Evolutionary conservation across 2,797 vertebrate genomes (phyloP), one percentile per base, ranked within the genome.

Genomic region (Sphenodon punctatus): DNA sequence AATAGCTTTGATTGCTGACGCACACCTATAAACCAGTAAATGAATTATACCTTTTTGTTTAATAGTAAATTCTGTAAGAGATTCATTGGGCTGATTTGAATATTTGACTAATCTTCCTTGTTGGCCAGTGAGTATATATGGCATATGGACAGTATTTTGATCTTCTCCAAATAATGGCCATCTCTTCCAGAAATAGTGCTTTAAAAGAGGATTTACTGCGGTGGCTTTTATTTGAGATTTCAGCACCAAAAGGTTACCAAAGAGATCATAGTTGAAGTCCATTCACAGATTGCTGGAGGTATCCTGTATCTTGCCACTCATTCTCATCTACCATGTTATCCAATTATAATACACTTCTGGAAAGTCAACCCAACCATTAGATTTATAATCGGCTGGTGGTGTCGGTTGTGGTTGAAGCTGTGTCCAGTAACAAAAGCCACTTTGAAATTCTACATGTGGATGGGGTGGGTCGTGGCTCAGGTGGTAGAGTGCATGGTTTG

Each of bases 1-100:
- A 61, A 43, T 22, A 19, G 51, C 38, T 23, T 75, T 16, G 0
- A 1, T n/a, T 2, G 19, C 2, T 0, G 1, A 14, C 2, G 1
- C 41, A 38, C 3, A 13, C 38, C 0, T 58, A 32, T 51, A 9
- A 3, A 10, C 80, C 38, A 19, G 42, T 32, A 4, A 45, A 38
- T 66, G 34, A 38, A 0, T 10, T 36, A 71, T 38, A 45, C 0
- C 0, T 5, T 30, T 32, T 15, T 66, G 69, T 65, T n/a, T 56
- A 38, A 60, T 14, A 39, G 1, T 56, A 56, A 56, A 34, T 32
- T 56, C 53, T 56, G 9, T 32, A 30, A 11, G 30, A 56, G 53
- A 32, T 34, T 53, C 8, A 17, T 56, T 53, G 30, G 34, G 22
- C 30, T 22, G 56, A 19, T 34, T 53, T 56, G 30, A 27, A 30